Evolutionary conservation across 2,113 vertebrate genomes (phyloP).

Genomic region (Talpa occidentalis): DNA sequence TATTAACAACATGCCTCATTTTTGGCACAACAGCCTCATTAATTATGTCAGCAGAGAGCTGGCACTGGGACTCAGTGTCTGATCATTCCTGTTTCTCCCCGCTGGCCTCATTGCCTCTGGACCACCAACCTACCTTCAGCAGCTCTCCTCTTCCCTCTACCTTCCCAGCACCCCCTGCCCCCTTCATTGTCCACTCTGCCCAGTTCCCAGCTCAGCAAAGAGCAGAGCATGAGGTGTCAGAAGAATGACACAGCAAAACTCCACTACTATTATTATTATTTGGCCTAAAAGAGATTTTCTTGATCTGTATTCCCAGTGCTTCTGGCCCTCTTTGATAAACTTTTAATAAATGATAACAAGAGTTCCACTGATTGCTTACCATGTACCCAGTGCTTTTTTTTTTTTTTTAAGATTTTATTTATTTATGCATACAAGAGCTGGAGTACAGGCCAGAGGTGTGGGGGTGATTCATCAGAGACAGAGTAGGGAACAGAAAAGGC

Average conservation of each 20-base stretch:
- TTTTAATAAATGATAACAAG: neutral
- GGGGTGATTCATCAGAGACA: too few species aligned
- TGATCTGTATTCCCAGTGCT: too few species aligned
- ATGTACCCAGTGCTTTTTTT: neutral
- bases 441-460: too few species aligned
- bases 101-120: slow-evolving; percentile 15
- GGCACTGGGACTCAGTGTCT: neutral
- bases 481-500: too few species aligned
- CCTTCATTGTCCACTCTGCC: neutral
- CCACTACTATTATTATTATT: neutral
- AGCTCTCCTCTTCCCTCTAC: neutral
- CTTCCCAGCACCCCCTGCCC: neutral
- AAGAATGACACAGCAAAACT: neutral
- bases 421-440: too few species aligned
- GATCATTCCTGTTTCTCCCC: neutral
- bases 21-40: slow-evolving; percentile 51
- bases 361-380: neutral
- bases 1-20: slow-evolving; percentile 59
- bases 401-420: too few species aligned
- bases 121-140: neutral
- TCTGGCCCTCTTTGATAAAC: neutral
- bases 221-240: neutral
- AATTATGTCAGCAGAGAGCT: neutral
- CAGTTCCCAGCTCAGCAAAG: neutral
- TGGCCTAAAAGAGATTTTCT: neutral